Conservation (phyloP, 2,797 vertebrate genomes). For the Notolabrus celidotus region DNA sequence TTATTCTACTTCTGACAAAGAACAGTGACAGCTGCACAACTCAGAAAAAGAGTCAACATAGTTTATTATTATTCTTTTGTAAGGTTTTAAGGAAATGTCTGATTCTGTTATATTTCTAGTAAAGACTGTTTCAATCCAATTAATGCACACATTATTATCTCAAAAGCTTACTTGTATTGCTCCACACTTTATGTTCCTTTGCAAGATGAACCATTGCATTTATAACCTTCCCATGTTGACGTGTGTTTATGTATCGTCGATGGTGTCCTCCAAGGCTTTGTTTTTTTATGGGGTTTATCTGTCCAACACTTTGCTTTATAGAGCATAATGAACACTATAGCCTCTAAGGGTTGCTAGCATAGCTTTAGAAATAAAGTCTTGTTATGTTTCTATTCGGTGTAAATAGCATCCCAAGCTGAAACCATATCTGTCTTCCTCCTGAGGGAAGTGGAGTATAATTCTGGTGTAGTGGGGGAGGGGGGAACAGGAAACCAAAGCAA, state of each 20-base stretch:
- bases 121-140: neutral
- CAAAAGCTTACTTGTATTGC: no score
- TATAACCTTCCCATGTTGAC: neutral
- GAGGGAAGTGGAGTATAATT: constrained; percentile 17
- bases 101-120: neutral
- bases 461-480: constrained; percentile 18
- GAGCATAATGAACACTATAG: constrained; percentile 7
- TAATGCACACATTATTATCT: neutral
- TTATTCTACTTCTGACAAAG: neutral
- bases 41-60: neutral
- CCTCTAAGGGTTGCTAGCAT: constrained; percentile 10
- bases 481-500: constrained; percentile 63
- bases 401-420: constrained; percentile 37
- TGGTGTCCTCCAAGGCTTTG: no score
- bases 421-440: constrained; percentile 40
- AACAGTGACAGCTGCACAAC: neutral
- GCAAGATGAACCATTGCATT: neutral
- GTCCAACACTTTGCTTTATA: neutral
- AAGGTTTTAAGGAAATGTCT: neutral
- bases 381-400: constrained; percentile 22
- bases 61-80: neutral
- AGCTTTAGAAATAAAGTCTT: neutral
- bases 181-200: neutral
- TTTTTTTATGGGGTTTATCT: neutral
- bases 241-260: no score